A percentile compares a stretch with the other conserved stretches of the same genome.
phyloP scores from a whole-genome alignment of 2,888 invertebrate genomes.

The Drosophila mercatorum region DNA sequence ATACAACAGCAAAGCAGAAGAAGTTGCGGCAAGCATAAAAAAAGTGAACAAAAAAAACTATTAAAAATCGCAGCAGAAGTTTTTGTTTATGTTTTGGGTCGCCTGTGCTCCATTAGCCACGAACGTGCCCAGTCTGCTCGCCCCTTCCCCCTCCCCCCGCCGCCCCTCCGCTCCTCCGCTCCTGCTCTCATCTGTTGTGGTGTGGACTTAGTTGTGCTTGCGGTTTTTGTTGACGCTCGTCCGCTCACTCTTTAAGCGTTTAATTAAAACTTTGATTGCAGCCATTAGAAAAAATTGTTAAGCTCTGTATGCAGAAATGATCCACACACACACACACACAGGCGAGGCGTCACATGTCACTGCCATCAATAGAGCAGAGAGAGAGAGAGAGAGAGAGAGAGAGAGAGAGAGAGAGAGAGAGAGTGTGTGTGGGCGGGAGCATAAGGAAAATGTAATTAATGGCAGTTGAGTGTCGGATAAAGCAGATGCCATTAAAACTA shows the following conservation, averaged over 20 bases:
- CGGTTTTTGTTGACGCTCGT: conserved; percentile 25
- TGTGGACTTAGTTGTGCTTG: conserved; percentile 56
- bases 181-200: background rate
- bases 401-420: too few species aligned
- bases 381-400: conserved; percentile 2
- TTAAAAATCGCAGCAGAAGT: conserved; percentile 75
- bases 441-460: conserved; percentile 37
- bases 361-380: conserved; percentile 13
- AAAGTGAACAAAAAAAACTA: conserved; percentile 55
- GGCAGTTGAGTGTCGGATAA: conserved; percentile 28
- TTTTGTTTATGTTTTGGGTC: conserved; percentile 75
- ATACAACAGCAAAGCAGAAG: background rate
- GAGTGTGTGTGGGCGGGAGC: conserved; percentile 6
- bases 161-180: background rate
- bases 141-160: background rate
- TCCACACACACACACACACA: conserved; percentile 9
- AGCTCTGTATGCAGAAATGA: conserved; percentile 33
- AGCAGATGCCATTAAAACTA: conserved; percentile 18
- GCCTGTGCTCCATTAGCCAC: conserved; percentile 72
- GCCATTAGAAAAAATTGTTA: conserved; percentile 64
- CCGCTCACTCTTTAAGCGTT: conserved; percentile 63
- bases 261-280: conserved; percentile 76
- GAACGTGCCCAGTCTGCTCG: conserved; percentile 59
- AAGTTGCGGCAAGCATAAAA: background rate
- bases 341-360: conserved; percentile 17